phyloP scores from a whole-genome alignment of 1,140 invertebrate species.

The Drosophila lowei region DNA sequence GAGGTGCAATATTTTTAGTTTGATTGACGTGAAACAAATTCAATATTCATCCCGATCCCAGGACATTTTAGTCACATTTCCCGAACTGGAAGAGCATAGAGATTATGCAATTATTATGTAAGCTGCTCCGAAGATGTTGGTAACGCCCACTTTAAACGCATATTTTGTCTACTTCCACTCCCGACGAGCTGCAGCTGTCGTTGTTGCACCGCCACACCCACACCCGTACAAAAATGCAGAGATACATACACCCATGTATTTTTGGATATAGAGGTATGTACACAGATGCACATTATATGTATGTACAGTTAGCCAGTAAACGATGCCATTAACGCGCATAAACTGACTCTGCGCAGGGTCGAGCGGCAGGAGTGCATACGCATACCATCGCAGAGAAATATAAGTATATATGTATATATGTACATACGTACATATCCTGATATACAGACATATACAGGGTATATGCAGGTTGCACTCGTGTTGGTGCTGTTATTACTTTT shows the following conservation, averaged over 20 bases:
- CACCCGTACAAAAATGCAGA: not conserved
- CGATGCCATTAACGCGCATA: constrained; percentile 81
- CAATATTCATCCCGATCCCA: no score
- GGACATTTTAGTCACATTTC: constrained; percentile 33
- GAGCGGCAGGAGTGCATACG: constrained; percentile 24
- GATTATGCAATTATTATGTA: constrained; percentile 33
- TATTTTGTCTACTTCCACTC: constrained; percentile 18
- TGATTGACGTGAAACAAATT: no score
- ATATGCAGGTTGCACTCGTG: constrained; percentile 42
- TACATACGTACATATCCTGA: no score
- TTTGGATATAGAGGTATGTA: constrained; percentile 11
- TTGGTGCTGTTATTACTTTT: constrained; percentile 70
- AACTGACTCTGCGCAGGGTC: constrained; percentile 69
- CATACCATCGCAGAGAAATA: not conserved
- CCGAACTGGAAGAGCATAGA: constrained; percentile 13
- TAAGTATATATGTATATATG: no score
- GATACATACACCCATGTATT: not conserved
- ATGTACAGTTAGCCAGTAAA: constrained; percentile 79
- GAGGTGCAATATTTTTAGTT: no score
- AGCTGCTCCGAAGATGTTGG: constrained; percentile 35
- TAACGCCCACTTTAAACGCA: constrained; percentile 43
- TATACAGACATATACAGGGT: constrained; percentile 13
- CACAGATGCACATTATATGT: constrained; percentile 36
- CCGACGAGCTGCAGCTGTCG: constrained; percentile 36
- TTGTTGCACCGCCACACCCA: constrained; percentile 43